Percentiles rank a stretch among this genome's conserved stretches.
These are phyloP conservation scores for Metacarcinus magister DNA, from an alignment of 2,888 invertebrate genomes.

Conservation along the genomic window DNA sequence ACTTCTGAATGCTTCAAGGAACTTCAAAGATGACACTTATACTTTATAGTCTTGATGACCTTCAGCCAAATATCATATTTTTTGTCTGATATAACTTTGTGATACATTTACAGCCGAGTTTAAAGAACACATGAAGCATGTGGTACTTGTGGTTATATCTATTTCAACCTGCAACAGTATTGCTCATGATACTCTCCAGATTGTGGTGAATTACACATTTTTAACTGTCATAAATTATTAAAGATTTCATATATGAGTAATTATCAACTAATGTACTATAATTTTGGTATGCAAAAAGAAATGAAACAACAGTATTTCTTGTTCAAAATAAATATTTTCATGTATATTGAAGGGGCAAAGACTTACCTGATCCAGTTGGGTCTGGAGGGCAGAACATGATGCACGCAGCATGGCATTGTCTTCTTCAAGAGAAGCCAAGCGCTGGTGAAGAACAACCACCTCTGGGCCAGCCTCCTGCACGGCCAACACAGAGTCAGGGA, in stretches of 20 bases:
- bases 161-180: not conserved
- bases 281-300: not conserved
- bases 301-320: not conserved
- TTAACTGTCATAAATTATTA: too few relatives aligned
- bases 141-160: not conserved
- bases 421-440: constrained; percentile 64
- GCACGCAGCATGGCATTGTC: constrained; percentile 69
- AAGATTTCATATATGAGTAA: too few relatives aligned
- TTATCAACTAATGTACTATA: too few relatives aligned
- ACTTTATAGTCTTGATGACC: not conserved
- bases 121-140: not conserved
- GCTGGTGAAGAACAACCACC: constrained; percentile 54
- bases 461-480: not conserved
- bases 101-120: not conserved
- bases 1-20: not conserved
- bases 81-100: not conserved
- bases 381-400: constrained; percentile 64
- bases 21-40: not conserved
- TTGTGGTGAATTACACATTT: too few relatives aligned
- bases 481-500: constrained; percentile 7
- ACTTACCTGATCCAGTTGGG: constrained; percentile 69
- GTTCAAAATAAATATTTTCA: not conserved
- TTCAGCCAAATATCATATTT: not conserved
- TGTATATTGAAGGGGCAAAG: not conserved
- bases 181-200: too few relatives aligned